Evolutionary conservation across 2,888 invertebrate species (phyloP).

Genomic region (Eremobia ochroleuca): DNA sequence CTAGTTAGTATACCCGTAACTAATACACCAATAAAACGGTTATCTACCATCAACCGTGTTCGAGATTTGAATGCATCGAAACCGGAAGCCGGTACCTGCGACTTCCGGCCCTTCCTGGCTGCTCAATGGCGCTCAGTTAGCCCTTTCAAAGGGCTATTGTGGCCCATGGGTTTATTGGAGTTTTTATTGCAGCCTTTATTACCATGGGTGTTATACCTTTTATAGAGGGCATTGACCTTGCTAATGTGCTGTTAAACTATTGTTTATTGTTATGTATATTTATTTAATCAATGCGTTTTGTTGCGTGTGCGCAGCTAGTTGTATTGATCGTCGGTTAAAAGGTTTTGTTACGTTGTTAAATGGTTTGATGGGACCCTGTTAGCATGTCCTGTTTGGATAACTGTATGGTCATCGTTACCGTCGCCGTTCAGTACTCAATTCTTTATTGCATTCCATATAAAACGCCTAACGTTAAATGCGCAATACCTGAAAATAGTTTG

Average conservation of each 20-base stretch:
- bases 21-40: slow-evolving; percentile 45
- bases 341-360: slow-evolving; percentile 32
- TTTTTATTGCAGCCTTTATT: slow-evolving; percentile 58
- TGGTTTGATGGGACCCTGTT: slow-evolving; percentile 25
- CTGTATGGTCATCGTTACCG: not conserved
- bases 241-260: slow-evolving; percentile 40
- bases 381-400: slow-evolving; percentile 26
- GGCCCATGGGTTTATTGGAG: slow-evolving; percentile 55
- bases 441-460: too few relatives aligned
- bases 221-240: slow-evolving; percentile 54
- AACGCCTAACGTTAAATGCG: too few relatives aligned
- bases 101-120: slow-evolving; percentile 75
- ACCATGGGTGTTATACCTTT: slow-evolving; percentile 32
- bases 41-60: slow-evolving; percentile 61
- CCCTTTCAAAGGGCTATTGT: slow-evolving; percentile 70
- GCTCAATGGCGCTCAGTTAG: slow-evolving; percentile 62
- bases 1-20: slow-evolving; percentile 16
- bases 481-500: too few relatives aligned
- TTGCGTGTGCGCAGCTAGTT: slow-evolving; percentile 29
- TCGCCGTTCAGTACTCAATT: too few relatives aligned
- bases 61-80: slow-evolving; percentile 68
- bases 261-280: slow-evolving; percentile 47
- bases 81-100: slow-evolving; percentile 78
- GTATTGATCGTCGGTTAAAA: slow-evolving; percentile 30
- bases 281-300: slow-evolving; percentile 31